Evolutionary conservation across 2,113 vertebrate genomes (phyloP), one percentile per base, ranked within the genome.

Genomic region (Neofelis nebulosa): DNA sequence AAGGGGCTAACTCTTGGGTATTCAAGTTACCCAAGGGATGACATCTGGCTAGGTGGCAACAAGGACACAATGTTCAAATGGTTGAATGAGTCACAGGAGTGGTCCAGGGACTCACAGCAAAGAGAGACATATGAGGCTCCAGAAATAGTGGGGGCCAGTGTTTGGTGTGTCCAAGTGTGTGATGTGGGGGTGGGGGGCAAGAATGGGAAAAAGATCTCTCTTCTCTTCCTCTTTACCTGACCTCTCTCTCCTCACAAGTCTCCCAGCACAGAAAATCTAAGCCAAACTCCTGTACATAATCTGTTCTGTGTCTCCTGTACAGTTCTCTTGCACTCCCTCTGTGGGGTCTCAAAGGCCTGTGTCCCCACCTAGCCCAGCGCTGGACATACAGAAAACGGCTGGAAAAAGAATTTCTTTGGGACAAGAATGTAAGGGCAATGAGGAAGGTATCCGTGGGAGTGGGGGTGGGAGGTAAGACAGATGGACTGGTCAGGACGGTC

Each of bases 231-330:
- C 36, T 89, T 88, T 79, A 68, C 50, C 25, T 68, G 79, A 89
- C 11, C 9, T 86, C 73, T 94, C 65, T n/a, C 13, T 95, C 84
- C 36, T 92, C 12, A 69, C 31, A 94, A 88, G 55, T 68, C 25
- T 91, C 68, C 18, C 31, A 90, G 81, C 55, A 68, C n/a, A 68
- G 95, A 96, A 97, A 95, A 95, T 57, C 61, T 87, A 76, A 94
- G 68, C 15, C 48, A 87, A 80, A 91, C 21, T 48, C 66, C 31
- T 33, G 63, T 33, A 38, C 27, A 25, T 52, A 31, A 50, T 66
- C 36, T 89, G 9, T 61, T 91, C 83, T 41, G 7, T 25, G 45
- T 86, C 33, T 81, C 82, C n/a, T 50, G 61, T 21, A 33, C 50
- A 84, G 55, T 87, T 82, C n/a, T 66, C 33, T 82, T 55, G 16